Base-by-base conservation (phyloP, 2,113 vertebrate species). In the Caranx ignobilis region DNA sequence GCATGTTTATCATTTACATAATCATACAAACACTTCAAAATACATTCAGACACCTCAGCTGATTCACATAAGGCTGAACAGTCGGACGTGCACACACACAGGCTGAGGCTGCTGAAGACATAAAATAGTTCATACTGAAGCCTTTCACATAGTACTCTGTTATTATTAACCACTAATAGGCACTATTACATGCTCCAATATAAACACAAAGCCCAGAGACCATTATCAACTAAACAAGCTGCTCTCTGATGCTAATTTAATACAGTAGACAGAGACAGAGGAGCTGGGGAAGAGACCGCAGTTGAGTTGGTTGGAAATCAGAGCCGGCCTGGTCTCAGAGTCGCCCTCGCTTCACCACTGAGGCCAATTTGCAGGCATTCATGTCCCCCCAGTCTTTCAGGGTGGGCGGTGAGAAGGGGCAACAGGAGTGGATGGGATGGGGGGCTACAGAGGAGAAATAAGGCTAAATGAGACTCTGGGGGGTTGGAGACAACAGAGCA, bases 311-410 rank as follows among this genome's bases (percentile, higher is more conserved):
- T 59, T 73, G 71, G 86, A 91, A 83, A 84, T 55, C 50, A n/a
- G 43, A 59, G 75, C 62, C 41, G 11, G 1, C 64, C 12, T 55
- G 60, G 80, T 78, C 70, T 87, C 32, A 16, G 76, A 84, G 81
- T 74, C 65, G 18, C 81, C 75, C 74, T 85, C 1, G 34, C 77
- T 43, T 85, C 68, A 35, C 86, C 86, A 18, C 85, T 41, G 84
- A 85, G 89, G 87, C 87, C 89, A 92, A 90, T 91, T 90, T 94
- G 85, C 68, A 87, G 87, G 76, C 75, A 7, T 85, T 91, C 78
- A 86, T 92, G 39, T 93, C 89, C 80, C 87, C 89, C 74, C 81
- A 71, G 84, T 88, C 83, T 89, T 84, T 92, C 86, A 91, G 69
- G 71, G 72, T 32, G 77, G 71, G 64, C 35, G 55, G 67, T 64